Conservation (phyloP, 2,888 invertebrate genomes). For the Bombylius major region DNA sequence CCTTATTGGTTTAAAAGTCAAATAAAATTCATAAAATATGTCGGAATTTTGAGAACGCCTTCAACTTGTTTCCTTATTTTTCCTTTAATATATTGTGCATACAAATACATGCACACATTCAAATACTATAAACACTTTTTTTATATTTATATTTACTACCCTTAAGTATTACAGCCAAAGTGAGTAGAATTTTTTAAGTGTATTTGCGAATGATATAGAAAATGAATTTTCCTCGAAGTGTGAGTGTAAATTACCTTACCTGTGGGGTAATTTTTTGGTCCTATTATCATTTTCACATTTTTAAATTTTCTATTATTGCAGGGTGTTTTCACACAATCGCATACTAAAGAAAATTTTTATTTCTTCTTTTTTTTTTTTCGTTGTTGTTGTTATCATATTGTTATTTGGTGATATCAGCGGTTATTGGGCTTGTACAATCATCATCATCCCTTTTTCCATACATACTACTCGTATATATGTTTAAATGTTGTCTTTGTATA, state of each 20-base stretch:
- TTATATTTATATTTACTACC: too few species aligned
- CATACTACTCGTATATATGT: neutral
- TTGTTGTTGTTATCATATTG: conserved; percentile 9
- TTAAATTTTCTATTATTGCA: conserved; percentile 8
- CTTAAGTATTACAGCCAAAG: too few species aligned
- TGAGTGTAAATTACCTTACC: neutral
- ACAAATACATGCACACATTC: neutral
- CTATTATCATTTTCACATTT: neutral
- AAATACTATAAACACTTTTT: neutral
- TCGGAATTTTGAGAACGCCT: conserved; percentile 1
- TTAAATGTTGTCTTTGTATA: too few species aligned
- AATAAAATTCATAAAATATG: neutral
- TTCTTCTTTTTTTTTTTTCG: too few species aligned
- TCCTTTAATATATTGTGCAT: neutral
- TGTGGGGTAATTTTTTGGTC: neutral
- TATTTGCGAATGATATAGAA: neutral
- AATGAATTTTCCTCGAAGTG: neutral
- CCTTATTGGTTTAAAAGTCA: conserved; percentile 5
- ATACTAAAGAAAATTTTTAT: conserved; percentile 2
- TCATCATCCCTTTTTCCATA: neutral
- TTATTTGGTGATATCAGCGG: conserved; percentile 1
- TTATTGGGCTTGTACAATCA: conserved; percentile 4
- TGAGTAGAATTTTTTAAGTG: too few species aligned
- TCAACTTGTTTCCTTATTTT: neutral
- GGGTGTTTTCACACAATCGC: conserved; percentile 13